Percentiles rank a stretch among this genome's conserved stretches.
Conservation (phyloP, 2,113 vertebrate genomes). For the Dipodomys spectabilis region DNA sequence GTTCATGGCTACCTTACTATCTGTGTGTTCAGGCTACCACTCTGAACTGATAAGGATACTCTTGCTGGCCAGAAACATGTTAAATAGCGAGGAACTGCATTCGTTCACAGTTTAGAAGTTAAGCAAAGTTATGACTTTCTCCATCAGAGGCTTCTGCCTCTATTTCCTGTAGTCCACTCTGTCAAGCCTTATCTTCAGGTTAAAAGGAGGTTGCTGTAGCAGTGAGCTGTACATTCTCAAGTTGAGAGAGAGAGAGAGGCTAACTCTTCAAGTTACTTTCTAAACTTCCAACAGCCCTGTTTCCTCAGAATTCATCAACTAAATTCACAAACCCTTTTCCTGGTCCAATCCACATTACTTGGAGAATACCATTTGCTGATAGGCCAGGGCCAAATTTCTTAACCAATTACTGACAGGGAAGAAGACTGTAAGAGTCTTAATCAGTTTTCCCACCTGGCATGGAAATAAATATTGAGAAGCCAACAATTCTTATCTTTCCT, state of each 20-base stretch:
- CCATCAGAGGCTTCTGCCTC: not conserved
- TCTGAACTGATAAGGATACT: not conserved
- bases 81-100: not conserved
- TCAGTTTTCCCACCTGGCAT: not conserved
- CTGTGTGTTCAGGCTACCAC: not conserved
- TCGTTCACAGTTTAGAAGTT: not conserved
- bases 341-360: not conserved
- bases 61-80: not conserved
- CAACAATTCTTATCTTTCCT: not conserved
- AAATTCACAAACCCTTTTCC: not conserved
- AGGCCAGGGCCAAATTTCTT: not conserved
- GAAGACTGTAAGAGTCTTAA: not conserved
- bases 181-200: not conserved
- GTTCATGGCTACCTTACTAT: not conserved
- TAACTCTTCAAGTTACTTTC: not conserved
- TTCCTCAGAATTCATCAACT: not conserved
- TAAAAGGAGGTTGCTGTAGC: too few species aligned
- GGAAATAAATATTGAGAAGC: not conserved
- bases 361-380: not conserved
- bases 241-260: not conserved
- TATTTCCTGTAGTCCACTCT: not conserved
- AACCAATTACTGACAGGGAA: not conserved
- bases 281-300: not conserved
- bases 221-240: too few species aligned
- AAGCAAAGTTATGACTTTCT: not conserved